phyloP scores from a whole-genome alignment of 2,113 vertebrate species.

The Forbesichthys agassizii region DNA sequence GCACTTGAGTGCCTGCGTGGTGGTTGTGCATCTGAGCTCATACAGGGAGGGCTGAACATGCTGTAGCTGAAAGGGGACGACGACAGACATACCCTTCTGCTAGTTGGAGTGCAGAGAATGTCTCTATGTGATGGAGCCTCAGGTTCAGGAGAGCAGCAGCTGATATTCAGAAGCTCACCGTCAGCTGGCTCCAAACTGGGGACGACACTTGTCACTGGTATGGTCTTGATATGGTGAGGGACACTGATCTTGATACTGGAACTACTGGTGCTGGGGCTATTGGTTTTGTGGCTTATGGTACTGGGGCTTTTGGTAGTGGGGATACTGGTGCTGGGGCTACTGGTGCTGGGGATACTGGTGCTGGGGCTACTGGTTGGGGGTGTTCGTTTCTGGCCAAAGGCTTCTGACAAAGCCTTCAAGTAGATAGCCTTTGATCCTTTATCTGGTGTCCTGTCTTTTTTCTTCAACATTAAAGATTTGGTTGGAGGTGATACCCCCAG shows the following conservation, averaged over 20 bases:
- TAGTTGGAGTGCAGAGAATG: neutral
- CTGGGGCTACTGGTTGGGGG: neutral
- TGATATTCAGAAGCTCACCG: too few species aligned
- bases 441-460: constrained; percentile 58
- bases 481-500: constrained; percentile 5
- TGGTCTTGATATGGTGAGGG: constrained; percentile 11
- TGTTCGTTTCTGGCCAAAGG: constrained; percentile 40
- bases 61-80: too few species aligned
- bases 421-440: constrained; percentile 72
- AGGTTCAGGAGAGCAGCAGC: neutral
- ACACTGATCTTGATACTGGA: neutral
- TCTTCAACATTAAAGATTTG: constrained; percentile 47
- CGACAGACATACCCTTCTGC: constrained; percentile 42
- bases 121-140: neutral
- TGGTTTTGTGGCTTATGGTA: neutral
- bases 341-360: neutral
- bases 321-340: constrained; percentile 40
- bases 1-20: constrained; percentile 45
- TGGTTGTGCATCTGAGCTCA: neutral
- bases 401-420: constrained; percentile 69
- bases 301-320: neutral
- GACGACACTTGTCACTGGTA: constrained; percentile 29
- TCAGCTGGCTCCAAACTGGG: neutral
- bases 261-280: neutral
- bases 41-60: neutral